Evolutionary conservation across 2,888 invertebrate species (phyloP), one percentile per base, ranked within the genome.

Genomic region (Spodoptera picta): DNA sequence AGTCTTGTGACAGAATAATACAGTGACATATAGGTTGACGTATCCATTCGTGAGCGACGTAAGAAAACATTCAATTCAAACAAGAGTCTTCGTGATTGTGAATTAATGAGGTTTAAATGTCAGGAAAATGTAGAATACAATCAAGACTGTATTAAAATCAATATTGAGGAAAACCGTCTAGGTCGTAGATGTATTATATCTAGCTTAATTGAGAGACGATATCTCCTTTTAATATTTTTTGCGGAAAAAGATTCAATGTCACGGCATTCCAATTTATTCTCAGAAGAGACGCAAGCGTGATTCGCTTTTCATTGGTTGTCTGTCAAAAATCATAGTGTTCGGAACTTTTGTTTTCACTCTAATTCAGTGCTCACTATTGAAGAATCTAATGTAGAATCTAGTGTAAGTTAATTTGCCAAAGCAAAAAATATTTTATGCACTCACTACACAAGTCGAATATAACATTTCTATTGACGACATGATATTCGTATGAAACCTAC

Each of bases 41-140:
- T 55, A 23, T 47, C 36, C 12, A 44, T 12, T 43, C 7, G 23
- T 46, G n/a, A 47, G 5, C 42, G 1, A 57, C 42, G 9, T 45
- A 49, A 46, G 23, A 42, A 50, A 55, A 50, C 31, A 36, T 36
- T 9, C 7, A 44, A 31, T 36, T 36, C 3, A 12, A 53, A 59
- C 46, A 24, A 46, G 11, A 43, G 14, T 23, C 36, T 43, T 24
- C 62, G 45, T 70, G 47, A 51, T 51, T 24, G 43, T 46, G 62
- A 62, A 62, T 73, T 45, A 73, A 70, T 70, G 53, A 58, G 57
- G 9, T 55, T 68, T 54, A 52, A 57, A 58, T 62, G 48, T 45
- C 53, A 54, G 45, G 62, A 50, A 48, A 57, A 68, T 71, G 19
- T 24, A 53, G 36, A 65, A 60, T 10, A 10, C 19, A 56, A 51